phyloP scores from a whole-genome alignment of 1,140 invertebrate species.

The Drosophila auraria region DNA sequence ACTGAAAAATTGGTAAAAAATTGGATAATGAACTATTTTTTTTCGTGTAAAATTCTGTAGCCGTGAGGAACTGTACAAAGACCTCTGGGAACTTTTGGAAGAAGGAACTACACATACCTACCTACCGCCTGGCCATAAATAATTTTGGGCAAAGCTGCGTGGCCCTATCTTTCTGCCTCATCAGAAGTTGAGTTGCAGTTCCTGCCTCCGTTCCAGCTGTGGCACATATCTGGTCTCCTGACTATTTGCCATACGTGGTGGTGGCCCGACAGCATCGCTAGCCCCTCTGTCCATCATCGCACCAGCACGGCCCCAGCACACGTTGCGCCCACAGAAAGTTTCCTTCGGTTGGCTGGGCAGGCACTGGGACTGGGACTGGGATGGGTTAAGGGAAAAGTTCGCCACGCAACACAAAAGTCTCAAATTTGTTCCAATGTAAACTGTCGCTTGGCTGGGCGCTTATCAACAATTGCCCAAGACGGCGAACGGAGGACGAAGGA shows the following conservation, averaged over 20 bases:
- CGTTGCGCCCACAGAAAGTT: constrained; percentile 49
- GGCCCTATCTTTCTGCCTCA: constrained; percentile 8
- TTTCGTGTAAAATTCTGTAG: not conserved
- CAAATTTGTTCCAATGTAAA: constrained; percentile 82
- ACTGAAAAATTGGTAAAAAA: no score
- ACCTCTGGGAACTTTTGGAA: no score
- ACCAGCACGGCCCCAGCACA: constrained; percentile 19
- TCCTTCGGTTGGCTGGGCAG: not conserved
- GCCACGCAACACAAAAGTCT: constrained; percentile 78
- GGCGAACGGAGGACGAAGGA: constrained; percentile 9
- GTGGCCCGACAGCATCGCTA: constrained; percentile 64
- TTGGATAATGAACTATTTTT: not conserved
- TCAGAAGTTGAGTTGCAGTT: constrained; percentile 14
- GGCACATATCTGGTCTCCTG: constrained; percentile 45
- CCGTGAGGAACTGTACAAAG: not conserved
- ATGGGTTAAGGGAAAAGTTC: constrained; percentile 42
- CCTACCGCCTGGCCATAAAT: constrained; percentile 6
- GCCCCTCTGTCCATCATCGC: constrained; percentile 25
- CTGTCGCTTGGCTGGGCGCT: constrained; percentile 78
- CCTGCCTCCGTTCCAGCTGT: constrained; percentile 12
- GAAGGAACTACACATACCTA: no score
- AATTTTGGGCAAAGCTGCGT: constrained; percentile 11
- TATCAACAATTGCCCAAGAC: constrained; percentile 79
- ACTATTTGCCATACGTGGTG: constrained; percentile 61
- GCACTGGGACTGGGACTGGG: not conserved